Evolutionary conservation across 2,797 vertebrate genomes (phyloP).

Genomic region (Semotilus atromaculatus): DNA sequence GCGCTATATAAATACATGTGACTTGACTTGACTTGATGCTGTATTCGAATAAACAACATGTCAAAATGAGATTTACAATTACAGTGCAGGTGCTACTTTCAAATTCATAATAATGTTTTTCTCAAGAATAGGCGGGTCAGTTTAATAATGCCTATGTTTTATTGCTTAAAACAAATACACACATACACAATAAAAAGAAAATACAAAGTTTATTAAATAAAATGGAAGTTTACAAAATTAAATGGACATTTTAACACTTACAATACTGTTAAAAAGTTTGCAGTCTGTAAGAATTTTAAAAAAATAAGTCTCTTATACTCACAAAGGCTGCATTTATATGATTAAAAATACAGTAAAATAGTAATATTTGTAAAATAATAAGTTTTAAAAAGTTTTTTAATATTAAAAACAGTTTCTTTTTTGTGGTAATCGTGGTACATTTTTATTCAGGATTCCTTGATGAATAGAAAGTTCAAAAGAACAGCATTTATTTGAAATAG

Average conservation of each 20-base stretch:
- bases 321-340: neutral
- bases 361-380: no score
- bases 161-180: neutral
- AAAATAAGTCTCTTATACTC: neutral
- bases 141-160: neutral
- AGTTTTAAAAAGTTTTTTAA: no score
- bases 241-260: neutral
- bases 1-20: no score
- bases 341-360: neutral
- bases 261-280: neutral
- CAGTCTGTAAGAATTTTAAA: neutral
- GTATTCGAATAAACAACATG: neutral
- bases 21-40: no score
- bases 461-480: neutral
- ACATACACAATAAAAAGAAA: neutral
- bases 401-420: neutral
- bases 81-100: neutral
- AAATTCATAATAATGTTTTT: neutral
- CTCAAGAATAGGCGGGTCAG: neutral
- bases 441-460: neutral
- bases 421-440: neutral
- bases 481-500: neutral
- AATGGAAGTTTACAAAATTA: neutral
- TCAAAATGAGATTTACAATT: neutral
- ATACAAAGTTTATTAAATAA: neutral